Conservation (phyloP, 2,888 invertebrate species). For the Meloe dianella region DNA sequence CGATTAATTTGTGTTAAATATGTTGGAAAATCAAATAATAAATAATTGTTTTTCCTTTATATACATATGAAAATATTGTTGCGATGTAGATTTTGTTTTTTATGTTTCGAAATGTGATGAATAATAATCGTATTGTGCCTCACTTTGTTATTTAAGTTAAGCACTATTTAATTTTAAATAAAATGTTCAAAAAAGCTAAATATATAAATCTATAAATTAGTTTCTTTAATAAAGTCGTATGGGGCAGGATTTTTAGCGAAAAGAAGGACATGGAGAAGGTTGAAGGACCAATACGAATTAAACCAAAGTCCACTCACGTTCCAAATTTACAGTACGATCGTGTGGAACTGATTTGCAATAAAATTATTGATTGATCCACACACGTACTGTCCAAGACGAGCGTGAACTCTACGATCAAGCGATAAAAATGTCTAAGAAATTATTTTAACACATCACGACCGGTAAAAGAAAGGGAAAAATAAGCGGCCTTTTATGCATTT, state of each 20-base stretch:
- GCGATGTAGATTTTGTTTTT: conserved; percentile 29
- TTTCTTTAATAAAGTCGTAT: no score
- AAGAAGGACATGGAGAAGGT: no score
- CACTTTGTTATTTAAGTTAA: conserved; percentile 53
- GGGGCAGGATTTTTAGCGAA: no score
- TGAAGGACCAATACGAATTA: background rate
- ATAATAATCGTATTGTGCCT: conserved; percentile 53
- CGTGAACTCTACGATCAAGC: background rate
- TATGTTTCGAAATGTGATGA: conserved; percentile 44
- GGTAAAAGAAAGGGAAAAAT: background rate
- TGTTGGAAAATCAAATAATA: conserved; percentile 11
- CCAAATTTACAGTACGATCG: background rate
- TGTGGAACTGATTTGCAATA: conserved; percentile 3
- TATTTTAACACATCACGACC: background rate
- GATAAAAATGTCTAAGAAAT: background rate
- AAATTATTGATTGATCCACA: background rate
- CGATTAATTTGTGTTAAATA: conserved; percentile 22
- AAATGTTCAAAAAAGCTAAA: conserved; percentile 43
- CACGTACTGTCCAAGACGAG: background rate
- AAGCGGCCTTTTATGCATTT: background rate
- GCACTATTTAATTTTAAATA: conserved; percentile 53
- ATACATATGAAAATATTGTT: conserved; percentile 23
- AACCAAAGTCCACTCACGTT: background rate
- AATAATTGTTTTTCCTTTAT: background rate
- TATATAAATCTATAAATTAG: background rate